Base-by-base conservation (phyloP, 2,888 invertebrate genomes). In the Mongoloraphidia duomilia region DNA sequence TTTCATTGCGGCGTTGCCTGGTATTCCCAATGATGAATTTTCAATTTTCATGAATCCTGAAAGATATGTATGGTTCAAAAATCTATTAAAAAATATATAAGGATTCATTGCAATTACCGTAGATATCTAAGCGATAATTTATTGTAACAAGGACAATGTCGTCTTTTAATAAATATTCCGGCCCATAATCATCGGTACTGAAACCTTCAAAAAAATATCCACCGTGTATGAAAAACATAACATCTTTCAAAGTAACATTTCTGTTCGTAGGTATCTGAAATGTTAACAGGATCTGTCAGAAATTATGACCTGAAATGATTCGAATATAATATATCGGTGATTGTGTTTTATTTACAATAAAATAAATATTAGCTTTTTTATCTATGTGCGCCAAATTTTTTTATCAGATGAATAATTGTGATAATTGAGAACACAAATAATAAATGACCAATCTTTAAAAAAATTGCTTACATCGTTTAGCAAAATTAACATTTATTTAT, bases 171-270 rank as follows among this genome's bases (percentile, higher is more conserved):
- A 80, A 63, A 56, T 76, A 76, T 55, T 79, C 76, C 0, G 80
- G 78, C 0, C 80, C 80, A 58, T 77, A 77, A 6, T 75, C 67
- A 58, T 77, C 77, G 1, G 77, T 72, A 59, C 78, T 78, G 0
- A 77, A 76, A 0, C 80, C 80, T 55, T 75, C 74, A 1, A 75
- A 70, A 54, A 76, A 80, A 3, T 76, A 77, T 0, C 80, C 80
- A 0, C 79, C 79, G 57, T 80, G 80, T 44, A 80, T 70, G 76
- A 77, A 80, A 2, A 80, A 75, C 76, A 80, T 76, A 12, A 80
- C 80, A 33, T 26, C 10, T 13, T 33, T 8, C 9, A 41, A 34
- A 14, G 26, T 40, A 2, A 33, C 12, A 11, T 36, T 10, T 10
- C 12, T 34, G 3, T 3, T 26, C 33, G 37, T 33, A 37, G 26